Percentiles rank a stretch among this genome's conserved stretches.
These are phyloP conservation scores for Vannuccia rotundouncinata DNA, from an alignment of 2,888 invertebrate species.

Conservation along the genomic window DNA sequence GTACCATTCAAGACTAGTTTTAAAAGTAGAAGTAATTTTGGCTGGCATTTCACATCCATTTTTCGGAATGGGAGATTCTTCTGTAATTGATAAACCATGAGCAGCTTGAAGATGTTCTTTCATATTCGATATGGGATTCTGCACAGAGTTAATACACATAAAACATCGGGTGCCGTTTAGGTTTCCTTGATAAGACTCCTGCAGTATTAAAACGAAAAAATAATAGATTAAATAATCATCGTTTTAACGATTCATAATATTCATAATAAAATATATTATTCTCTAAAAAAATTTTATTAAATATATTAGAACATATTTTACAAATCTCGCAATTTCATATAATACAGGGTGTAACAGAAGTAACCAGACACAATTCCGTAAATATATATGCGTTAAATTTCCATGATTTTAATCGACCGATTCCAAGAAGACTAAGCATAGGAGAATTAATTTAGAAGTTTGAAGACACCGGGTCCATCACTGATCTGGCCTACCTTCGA, in stretches of 20 bases:
- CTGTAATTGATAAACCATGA: neutral
- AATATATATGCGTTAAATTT: neutral
- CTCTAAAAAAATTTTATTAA: neutral
- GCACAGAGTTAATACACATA: neutral
- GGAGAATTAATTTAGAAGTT: too few relatives aligned
- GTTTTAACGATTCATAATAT: neutral
- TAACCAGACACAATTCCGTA: neutral
- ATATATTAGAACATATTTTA: neutral
- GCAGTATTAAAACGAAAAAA: neutral
- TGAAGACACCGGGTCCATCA: too few relatives aligned
- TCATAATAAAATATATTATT: neutral
- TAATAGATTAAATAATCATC: neutral
- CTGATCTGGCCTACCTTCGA: too few relatives aligned
- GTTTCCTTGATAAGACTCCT: neutral
- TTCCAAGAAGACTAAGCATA: too few relatives aligned
- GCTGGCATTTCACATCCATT: too few relatives aligned
- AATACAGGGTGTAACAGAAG: too few relatives aligned
- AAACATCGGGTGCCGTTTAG: neutral
- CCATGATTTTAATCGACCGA: too few relatives aligned
- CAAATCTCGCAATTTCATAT: too few relatives aligned
- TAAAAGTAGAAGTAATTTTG: neutral
- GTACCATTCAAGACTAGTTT: neutral
- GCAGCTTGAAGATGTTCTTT: neutral
- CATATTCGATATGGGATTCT: neutral
- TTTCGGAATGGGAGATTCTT: neutral